Evolutionary conservation across 2,888 invertebrate species (phyloP), one percentile per base, ranked within the genome.

Genomic region (Gryllus longicercus): DNA sequence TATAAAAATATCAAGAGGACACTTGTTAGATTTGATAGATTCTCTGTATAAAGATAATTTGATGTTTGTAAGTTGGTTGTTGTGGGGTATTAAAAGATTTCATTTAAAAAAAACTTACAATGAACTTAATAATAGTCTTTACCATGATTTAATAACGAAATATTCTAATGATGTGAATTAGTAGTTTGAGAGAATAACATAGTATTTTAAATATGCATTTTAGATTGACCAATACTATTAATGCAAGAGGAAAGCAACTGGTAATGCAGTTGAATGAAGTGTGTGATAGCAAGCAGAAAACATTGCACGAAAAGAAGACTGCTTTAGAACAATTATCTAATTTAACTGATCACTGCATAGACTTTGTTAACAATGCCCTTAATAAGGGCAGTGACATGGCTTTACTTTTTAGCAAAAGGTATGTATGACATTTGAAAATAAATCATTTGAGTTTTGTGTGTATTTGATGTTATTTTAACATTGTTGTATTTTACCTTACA

Each of bases 301-400:
- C 96, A 76, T 88, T 96, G 76, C 92, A 92, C 84, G 94, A 95
- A 88, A 96, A 96, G 87, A 94, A 95, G 86, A 90, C 93, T 79
- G 96, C 96, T 77, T 88, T 96, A 77, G 92, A 94, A 85, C 92
- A 94, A 85, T 89, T 96, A 18, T 94, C 95, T 0, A 92, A 92
- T 85, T 93, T 95, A 86, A 95, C 96, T 21, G 95, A 96, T 88
- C 95, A 97, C 88, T 95, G 95, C 87, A 93, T 96, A 84, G 91
- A 92, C 83, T 96, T 96, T 88, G 95, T 96, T 80, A 91, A 92
- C 85, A 91, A 91, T 84, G 95, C 95, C 51, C 88, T 96, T 78
- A 92, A 92, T 74, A 92, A 92, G 84, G 95, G 95, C 83, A 93
- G 93, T 84, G 96, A 96, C 87, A 93, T 94, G 88, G 95, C 96